Evolutionary conservation across 1,140 invertebrate genomes (phyloP), one percentile per base, ranked within the genome.

Genomic region (Lasioglossum baleicum): DNA sequence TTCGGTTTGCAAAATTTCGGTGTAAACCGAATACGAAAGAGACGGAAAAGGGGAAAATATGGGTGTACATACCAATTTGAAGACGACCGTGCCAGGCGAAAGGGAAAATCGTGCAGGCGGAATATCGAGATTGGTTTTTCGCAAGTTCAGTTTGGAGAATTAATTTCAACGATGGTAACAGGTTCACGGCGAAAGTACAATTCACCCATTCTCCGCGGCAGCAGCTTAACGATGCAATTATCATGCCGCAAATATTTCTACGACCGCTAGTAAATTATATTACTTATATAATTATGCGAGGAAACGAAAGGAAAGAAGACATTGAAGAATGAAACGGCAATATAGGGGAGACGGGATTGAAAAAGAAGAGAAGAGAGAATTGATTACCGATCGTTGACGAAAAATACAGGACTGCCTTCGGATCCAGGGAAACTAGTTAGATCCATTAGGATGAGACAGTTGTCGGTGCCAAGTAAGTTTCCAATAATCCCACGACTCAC

Each of bases 181-280:
- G 88, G 74, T 92, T 93, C 20, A 93, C 94, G 40, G 90, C 93
- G 76, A 95, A 92, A 15, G 95, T 95, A 81, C 95, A 94, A 81
- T 94, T 94, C 81, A 95, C 93, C 94, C 94, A 94, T 90, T 95
- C 95, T 13, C 94, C 94, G 20, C 93, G 92, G 91, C 94, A 95
- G 94, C 94, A 95, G 71, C 93, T 94, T 81, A 95, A 90, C 80
- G 94, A 92, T 69, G 94, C 94, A 53, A 95, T 91, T 80, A 95
- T 94, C 75, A 94, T 91, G 51, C 94, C 95, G 63, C 87, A 90
- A 69, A 92, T 82, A 51, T 58, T 77, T 74, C 84, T 78, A 20
- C 53, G 68, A 40, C 77, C 73, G 26, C 89, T 83, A 31, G 11
- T n/a, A n/a, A n/a, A n/a, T n/a, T n/a, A n/a, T n/a, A n/a, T n/a